Evolutionary conservation across 2,888 invertebrate genomes (phyloP).

Genomic region (Sesia apiformis): DNA sequence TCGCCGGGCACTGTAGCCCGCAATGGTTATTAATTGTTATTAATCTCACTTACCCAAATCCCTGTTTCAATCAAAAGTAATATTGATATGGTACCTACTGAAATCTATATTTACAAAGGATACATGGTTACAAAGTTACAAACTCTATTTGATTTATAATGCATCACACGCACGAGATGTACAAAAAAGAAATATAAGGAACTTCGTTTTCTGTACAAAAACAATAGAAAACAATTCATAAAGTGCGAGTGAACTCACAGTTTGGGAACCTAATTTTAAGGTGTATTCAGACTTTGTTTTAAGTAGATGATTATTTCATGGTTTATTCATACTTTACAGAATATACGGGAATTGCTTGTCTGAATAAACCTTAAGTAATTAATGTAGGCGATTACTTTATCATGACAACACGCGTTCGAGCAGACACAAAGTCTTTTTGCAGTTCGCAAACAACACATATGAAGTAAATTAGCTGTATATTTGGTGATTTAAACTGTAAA

Average conservation of each 20-base stretch:
- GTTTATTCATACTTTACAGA: too few relatives aligned
- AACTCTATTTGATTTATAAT: conserved; percentile 2
- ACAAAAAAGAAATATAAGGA: neutral
- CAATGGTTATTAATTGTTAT: neutral
- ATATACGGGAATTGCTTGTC: too few relatives aligned
- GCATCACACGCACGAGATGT: neutral
- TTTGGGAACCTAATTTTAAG: conserved; percentile 5
- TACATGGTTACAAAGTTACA: too few relatives aligned
- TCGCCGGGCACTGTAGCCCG: neutral
- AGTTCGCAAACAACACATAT: too few relatives aligned
- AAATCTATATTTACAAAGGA: conserved; percentile 7
- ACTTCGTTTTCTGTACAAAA: conserved; percentile 7
- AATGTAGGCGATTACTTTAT: too few relatives aligned
- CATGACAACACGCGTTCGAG: too few relatives aligned
- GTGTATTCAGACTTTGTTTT: neutral
- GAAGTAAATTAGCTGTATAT: too few relatives aligned
- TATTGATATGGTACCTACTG: conserved; percentile 10
- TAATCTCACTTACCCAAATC: conserved; percentile 43
- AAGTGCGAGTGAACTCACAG: conserved; percentile 5
- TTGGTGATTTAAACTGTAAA: too few relatives aligned
- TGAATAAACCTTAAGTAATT: too few relatives aligned
- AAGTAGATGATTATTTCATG: too few relatives aligned
- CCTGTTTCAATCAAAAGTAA: conserved; percentile 36
- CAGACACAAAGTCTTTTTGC: too few relatives aligned
- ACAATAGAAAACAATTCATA: conserved; percentile 4